Percentiles rank a stretch among this genome's conserved stretches.
Conservation (phyloP, 2,797 vertebrate genomes). For the Serranus cabrilla region DNA sequence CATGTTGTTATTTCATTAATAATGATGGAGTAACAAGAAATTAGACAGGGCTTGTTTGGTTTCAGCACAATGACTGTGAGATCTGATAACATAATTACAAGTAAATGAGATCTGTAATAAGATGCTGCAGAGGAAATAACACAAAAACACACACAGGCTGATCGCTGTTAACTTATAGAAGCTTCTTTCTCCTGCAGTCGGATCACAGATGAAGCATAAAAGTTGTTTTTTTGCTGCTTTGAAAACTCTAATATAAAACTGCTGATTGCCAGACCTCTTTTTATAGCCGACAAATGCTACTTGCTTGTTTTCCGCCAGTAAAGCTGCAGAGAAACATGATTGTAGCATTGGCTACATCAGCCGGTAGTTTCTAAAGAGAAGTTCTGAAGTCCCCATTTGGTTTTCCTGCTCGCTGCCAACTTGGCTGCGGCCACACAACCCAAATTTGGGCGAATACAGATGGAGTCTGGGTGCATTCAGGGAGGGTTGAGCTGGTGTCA, state of each 20-base stretch:
- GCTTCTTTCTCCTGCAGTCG: background rate
- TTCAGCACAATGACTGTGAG: constrained; percentile 52
- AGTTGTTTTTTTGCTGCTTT: background rate
- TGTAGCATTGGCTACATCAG: constrained; percentile 16
- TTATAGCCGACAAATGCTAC: constrained; percentile 31
- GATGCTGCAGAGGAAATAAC: constrained; percentile 23
- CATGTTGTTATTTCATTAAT: constrained; percentile 65
- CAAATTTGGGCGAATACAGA: background rate
- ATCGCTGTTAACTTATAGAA: constrained; percentile 3
- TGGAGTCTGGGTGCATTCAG: background rate
- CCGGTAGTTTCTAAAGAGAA: constrained; percentile 24
- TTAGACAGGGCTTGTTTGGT: constrained; percentile 75
- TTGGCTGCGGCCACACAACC: background rate
- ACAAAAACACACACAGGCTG: constrained; percentile 28
- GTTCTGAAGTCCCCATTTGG: constrained; percentile 28
- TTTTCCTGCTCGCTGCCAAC: constrained; percentile 31
- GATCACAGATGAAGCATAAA: background rate
- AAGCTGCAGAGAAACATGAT: constrained; percentile 7
- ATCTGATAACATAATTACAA: constrained; percentile 78
- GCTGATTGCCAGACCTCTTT: constrained; percentile 11
- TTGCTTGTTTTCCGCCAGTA: constrained; percentile 23
- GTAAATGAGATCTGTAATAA: constrained; percentile 69
- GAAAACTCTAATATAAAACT: background rate
- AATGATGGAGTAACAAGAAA: constrained; percentile 65
- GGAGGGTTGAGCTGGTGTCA: background rate